Base-by-base conservation (phyloP, 2,888 invertebrate species). In the Acanthopleura granulata region DNA sequence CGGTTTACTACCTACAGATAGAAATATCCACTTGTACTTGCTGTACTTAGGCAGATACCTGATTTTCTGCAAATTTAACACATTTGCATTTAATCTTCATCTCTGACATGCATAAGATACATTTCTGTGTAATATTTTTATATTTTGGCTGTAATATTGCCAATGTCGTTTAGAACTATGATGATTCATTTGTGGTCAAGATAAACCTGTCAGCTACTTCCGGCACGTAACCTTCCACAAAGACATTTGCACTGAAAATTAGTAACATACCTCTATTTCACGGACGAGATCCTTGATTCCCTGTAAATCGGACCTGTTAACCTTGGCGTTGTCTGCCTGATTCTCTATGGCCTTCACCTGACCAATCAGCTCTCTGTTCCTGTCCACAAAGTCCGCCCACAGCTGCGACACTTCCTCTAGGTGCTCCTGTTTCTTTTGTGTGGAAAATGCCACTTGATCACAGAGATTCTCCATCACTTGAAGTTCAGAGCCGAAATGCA, bases 331-430 rank as follows among this genome's bases (percentile, higher is more conserved):
- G 25, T 81, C 76, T 18, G 85, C 74, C 72, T 80, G 82, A 66
- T 84, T 80, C 49, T 85, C 84, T 40, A 88, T 81, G 70, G 82
- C 81, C 66, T 82, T 77, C 61, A 87, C 79, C 73, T 82, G 84
- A 16, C 78, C 83, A 22, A 83, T 81, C 73, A 84, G 92, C 80
- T 93, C 93, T 78, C 94, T 93, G 84, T 96, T 95, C 75, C 95
- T 91, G 14, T 93, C 91, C 82, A 94, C 93, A 89, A 97, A 97
- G 81, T 94, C 94, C 77, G 94, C 93, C 94, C 95, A 95, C 77
- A 95, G 93, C 27, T 94, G 84, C 18, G 86, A 85, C 50, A 91
- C 79, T 75, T 90, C 88, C 70, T 89, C 88, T 9, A 91, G 82
- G 72, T 90, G 88, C 40, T 89, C 88, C 75, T 90, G 85, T 79